Conservation (phyloP, 92 coral and sea anemone species). For the Porites rus region DNA sequence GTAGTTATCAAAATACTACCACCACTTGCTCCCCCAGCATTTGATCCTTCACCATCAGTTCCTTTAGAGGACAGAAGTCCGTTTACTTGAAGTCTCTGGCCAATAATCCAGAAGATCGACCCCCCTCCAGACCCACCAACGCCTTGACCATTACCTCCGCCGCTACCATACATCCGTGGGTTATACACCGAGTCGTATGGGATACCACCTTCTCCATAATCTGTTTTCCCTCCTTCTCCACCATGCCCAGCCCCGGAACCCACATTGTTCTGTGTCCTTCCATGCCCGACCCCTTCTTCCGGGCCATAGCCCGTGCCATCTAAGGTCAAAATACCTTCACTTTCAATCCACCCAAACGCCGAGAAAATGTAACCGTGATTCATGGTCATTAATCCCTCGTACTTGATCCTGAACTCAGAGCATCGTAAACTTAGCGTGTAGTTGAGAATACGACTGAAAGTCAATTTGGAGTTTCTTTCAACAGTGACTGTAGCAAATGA, state of each 20-base stretch:
- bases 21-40: conserved; percentile 98
- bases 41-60: conserved; percentile 67
- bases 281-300: conserved; percentile 79
- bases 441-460: conserved; percentile 76
- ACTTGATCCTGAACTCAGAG: conserved; percentile 83
- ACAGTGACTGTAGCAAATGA: conserved; percentile 91
- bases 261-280: conserved; percentile 45
- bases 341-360: conserved; percentile 92
- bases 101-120: conserved; percentile 82
- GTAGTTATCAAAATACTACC: conserved; percentile 87
- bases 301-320: conserved; percentile 80
- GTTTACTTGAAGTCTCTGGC: conserved; percentile 81
- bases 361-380: conserved; percentile 95
- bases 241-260: conserved; percentile 99
- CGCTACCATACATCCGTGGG: conserved; percentile 88
- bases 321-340: conserved; percentile 85
- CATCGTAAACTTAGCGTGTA: conserved; percentile 74
- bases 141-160: conserved; percentile 97
- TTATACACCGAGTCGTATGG: conserved; percentile 92
- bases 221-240: conserved; percentile 92
- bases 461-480: conserved; percentile 85
- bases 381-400: conserved; percentile 79
- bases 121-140: conserved; percentile 97
- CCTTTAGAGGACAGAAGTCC: conserved; percentile 90
- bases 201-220: conserved; percentile 74